Evolutionary conservation across 2,797 vertebrate genomes (phyloP).

Genomic region (Bradypus variegatus): DNA sequence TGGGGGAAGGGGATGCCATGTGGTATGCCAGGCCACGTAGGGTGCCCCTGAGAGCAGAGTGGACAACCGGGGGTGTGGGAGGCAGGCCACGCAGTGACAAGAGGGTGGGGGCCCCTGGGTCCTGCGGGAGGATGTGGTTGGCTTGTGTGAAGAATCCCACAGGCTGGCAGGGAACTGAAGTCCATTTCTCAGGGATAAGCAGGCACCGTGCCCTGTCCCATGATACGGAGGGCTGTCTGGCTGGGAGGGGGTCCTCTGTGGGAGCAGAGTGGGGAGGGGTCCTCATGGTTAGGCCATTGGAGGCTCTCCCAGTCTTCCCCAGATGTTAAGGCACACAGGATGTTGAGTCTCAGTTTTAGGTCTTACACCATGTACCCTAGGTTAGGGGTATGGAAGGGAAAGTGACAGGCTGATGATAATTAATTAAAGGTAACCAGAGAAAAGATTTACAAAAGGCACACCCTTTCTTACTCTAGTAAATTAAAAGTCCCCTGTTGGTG

Average conservation of each 20-base stretch:
- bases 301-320: too few species aligned
- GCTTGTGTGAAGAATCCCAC: not conserved
- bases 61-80: not conserved
- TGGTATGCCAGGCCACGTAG: too few species aligned
- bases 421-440: not conserved
- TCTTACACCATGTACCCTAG: fast-evolving
- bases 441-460: not conserved
- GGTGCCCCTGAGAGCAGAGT: fast-evolving
- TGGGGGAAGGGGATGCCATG: too few species aligned
- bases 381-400: too few species aligned
- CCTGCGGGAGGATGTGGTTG: fast-evolving
- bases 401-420: not conserved
- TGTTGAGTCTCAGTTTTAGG: not conserved
- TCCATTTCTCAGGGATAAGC: fast-evolving
- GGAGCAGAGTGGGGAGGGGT: not conserved
- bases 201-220: too few species aligned
- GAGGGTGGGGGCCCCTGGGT: not conserved
- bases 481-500: fast-evolving
- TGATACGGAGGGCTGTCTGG: too few species aligned
- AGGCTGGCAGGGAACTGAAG: not conserved
- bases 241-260: not conserved
- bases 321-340: not conserved
- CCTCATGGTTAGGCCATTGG: not conserved
- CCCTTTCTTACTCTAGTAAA: not conserved
- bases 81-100: not conserved